These are phyloP conservation scores for Junonia oenone DNA, from an alignment of 2,888 invertebrate species.

Conservation along the genomic window DNA sequence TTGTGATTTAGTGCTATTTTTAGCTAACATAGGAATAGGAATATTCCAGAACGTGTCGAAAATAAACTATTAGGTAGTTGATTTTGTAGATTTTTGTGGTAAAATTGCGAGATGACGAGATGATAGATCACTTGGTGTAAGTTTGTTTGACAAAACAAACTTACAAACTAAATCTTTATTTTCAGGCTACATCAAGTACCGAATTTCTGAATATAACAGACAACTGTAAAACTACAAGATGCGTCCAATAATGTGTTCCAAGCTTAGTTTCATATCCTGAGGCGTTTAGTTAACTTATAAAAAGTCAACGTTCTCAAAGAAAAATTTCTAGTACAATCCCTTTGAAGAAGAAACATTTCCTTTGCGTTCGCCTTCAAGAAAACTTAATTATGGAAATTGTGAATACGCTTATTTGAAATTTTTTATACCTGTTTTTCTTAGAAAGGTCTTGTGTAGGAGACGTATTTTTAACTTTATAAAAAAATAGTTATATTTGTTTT, in stretches of 20 bases:
- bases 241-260: not conserved
- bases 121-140: too few species aligned
- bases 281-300: constrained; percentile 16
- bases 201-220: too few species aligned
- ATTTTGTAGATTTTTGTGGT: too few species aligned
- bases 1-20: too few species aligned
- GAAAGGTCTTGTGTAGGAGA: not conserved
- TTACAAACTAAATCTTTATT: too few species aligned
- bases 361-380: constrained; percentile 32
- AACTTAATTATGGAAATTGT: constrained; percentile 36
- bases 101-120: too few species aligned
- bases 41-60: too few species aligned
- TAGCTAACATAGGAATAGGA: too few species aligned
- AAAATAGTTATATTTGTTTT: not conserved
- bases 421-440: constrained; percentile 14
- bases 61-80: too few species aligned
- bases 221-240: too few species aligned
- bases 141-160: too few species aligned
- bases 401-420: constrained; percentile 19
- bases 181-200: too few species aligned
- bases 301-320: constrained; percentile 28
- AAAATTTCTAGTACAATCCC: constrained; percentile 30
- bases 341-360: constrained; percentile 33
- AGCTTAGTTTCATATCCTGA: not conserved
- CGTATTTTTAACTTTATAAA: not conserved